These are phyloP conservation scores for Ctenicera cuprea DNA, from an alignment of 2,888 invertebrate species.

Conservation along the genomic window DNA sequence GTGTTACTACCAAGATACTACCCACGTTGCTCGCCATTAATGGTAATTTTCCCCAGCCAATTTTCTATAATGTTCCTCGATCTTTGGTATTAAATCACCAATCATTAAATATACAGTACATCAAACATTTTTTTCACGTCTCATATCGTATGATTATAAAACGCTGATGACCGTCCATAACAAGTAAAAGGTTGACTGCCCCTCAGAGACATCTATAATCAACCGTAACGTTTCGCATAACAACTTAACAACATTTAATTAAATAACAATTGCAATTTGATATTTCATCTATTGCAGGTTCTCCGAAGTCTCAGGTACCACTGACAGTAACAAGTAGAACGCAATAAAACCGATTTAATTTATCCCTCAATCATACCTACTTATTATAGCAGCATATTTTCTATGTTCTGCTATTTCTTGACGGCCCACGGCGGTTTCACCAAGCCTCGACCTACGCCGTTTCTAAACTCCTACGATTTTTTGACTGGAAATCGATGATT, in stretches of 20 bases:
- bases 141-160: not conserved
- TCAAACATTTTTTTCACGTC: not conserved
- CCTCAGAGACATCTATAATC: not conserved
- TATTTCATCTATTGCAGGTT: too few species aligned
- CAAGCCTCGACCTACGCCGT: not conserved
- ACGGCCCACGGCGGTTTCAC: not conserved
- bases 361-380: not conserved
- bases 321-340: not conserved
- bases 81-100: too few species aligned
- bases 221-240: too few species aligned
- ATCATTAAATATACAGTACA: not conserved
- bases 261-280: too few species aligned
- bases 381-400: not conserved
- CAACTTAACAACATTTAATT: too few species aligned
- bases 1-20: too few species aligned
- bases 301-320: too few species aligned
- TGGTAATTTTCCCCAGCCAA: too few species aligned
- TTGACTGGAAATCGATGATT: slow-evolving; percentile 3
- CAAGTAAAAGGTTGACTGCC: not conserved
- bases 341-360: not conserved
- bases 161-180: not conserved
- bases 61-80: too few species aligned
- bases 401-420: not conserved
- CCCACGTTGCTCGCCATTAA: too few species aligned
- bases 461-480: slow-evolving; percentile 1